Evolutionary conservation across 2,888 invertebrate genomes (phyloP).

Genomic region (Drosophila aldrichi): DNA sequence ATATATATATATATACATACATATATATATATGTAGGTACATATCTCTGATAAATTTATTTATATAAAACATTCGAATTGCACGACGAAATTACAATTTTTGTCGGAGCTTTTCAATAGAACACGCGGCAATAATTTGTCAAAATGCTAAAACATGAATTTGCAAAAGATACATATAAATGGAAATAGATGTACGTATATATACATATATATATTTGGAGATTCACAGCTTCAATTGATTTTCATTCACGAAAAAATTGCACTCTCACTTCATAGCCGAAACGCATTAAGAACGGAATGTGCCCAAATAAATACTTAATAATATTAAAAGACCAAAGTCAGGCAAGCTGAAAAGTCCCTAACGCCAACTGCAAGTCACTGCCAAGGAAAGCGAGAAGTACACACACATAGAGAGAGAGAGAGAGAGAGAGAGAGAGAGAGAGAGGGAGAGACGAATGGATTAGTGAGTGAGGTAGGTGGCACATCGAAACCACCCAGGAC

Average conservation of each 20-base stretch:
- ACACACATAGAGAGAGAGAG: background rate
- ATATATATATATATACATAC: background rate
- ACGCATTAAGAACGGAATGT: slow-evolving; percentile 61
- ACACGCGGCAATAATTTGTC: slow-evolving; percentile 28
- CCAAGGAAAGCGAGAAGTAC: slow-evolving; percentile 4
- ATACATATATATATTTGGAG: too few relatives aligned
- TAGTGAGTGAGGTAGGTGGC: slow-evolving; percentile 4
- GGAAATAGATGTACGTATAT: background rate
- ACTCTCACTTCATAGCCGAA: slow-evolving; percentile 49
- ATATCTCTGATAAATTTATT: slow-evolving; percentile 50
- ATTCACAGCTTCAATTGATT: slow-evolving; percentile 16
- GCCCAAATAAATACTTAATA: slow-evolving; percentile 74
- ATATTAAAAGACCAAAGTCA: slow-evolving; percentile 39
- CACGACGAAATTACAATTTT: slow-evolving; percentile 37
- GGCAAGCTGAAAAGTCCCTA: slow-evolving; percentile 26
- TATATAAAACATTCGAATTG: slow-evolving; percentile 56
- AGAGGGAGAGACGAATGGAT: background rate
- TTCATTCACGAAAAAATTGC: slow-evolving; percentile 40
- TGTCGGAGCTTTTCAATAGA: slow-evolving; percentile 17
- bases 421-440: background rate
- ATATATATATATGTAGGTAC: background rate
- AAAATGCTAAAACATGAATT: slow-evolving; percentile 21
- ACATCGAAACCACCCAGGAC: slow-evolving; percentile 37
- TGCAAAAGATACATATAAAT: slow-evolving; percentile 6
- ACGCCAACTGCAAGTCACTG: slow-evolving; percentile 59